Conservation (phyloP, 2,888 invertebrate species). For the Myopa tessellatipennis region DNA sequence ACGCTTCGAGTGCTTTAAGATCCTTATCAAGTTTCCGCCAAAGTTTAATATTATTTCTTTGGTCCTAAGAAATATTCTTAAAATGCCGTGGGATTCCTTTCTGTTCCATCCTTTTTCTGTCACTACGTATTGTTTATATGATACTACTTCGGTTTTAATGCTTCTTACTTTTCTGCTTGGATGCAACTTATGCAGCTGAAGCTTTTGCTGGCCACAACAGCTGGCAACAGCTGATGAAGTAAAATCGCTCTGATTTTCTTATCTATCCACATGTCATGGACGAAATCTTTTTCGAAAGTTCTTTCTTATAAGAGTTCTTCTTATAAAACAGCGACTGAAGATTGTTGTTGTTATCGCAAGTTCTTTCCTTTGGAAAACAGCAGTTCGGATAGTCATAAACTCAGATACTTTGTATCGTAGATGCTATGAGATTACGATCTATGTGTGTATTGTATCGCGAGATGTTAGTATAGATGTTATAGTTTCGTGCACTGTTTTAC, state of each 20-base stretch:
- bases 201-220: not conserved
- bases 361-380: not conserved
- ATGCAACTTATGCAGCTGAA: not conserved
- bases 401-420: not conserved
- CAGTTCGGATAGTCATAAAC: not conserved
- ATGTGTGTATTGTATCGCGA: no score
- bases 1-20: no score
- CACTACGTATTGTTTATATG: no score
- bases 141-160: not conserved
- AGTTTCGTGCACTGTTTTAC: not conserved
- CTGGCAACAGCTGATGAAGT: not conserved
- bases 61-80: no score
- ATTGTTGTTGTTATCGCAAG: not conserved
- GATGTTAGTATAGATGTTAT: no score
- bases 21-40: no score
- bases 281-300: not conserved
- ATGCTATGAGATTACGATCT: no score
- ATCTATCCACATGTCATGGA: not conserved
- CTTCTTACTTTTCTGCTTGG: not conserved
- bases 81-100: no score
- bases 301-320: not conserved
- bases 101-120: no score
- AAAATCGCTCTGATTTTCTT: not conserved
- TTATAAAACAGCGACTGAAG: no score
- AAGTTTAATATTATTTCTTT: no score